Base-by-base conservation (phyloP, 2,113 vertebrate species). In the Phylloscopus whistleri region DNA sequence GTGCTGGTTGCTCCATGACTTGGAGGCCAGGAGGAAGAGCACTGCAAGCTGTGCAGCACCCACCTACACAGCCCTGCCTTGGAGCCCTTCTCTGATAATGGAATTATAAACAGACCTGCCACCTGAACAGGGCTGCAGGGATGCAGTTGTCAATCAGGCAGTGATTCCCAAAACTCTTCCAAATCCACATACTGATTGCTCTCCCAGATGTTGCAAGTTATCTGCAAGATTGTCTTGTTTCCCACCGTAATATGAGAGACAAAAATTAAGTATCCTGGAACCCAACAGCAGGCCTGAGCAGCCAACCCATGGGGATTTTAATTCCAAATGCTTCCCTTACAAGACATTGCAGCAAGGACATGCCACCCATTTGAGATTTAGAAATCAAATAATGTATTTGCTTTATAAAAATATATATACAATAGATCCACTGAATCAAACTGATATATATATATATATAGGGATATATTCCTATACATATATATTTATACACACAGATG, bases 71-170 rank as follows among this genome's bases (percentile, higher is more conserved):
- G 62, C 37, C 7, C 17, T 69, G 59, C 51, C 72, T 23, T 28
- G 1, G 1, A 83, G 68, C 35, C 28, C 64, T 48, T 4, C 39
- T 16, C 51, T 59, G 79, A 14, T 16, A 22, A 24, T 0, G 1
- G 37, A 51, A 28, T 1, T 3, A 64, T 1, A 31, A 63, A 56
- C 8, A 48, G 9, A 31, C 11, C 64, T 48, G 56, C 33, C 92
- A 35, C 31, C 51, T 39, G 43, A 55, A 53, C 1, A 1, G 6
- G 53, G 51, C 79, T 70, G 48, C 48, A 73, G 64, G 33, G 59
- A 44, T 31, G 83, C 51, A 59, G 17, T 1, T 53, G 52, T 23
- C 39, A 76, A n/a, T 24, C 26, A 51, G 31, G 31, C 13, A 9
- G 30, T 0, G 2, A 77, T 24, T 52, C 66, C 77, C 55, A 78